Base-by-base conservation (phyloP, 2,888 invertebrate genomes). In the Folsomia candida region DNA sequence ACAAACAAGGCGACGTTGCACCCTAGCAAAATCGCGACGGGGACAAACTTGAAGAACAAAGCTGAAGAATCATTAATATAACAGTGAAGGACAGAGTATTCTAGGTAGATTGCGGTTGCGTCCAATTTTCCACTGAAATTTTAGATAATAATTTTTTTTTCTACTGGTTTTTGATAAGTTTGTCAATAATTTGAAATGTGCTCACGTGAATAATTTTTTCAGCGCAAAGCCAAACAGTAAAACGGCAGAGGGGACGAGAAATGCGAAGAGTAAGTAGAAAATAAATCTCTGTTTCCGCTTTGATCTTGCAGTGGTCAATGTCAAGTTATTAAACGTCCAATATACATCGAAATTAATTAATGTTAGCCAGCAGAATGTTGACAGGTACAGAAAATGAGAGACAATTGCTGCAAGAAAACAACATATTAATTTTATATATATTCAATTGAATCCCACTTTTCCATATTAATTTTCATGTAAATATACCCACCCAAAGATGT, bases 291-390 rank as follows among this genome's bases (percentile, higher is more conserved):
- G 25, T 25, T 47, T 71, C n/a, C 70, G 65, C 60, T 69, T 74
- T 4, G 69, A 68, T 14, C 47, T 59, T 2, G 24, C 29, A n/a
- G 65, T 20, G 22, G 69, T 74, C 2, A 74, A 64, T 22, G 69
- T 72, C 24, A 72, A 47, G 20, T 68, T 70, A 66, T 68, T 72
- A 51, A 76, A 76, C 14, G 70, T 74, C 24, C 62, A 67, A 27
- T 70, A 77, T 24, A 77, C 67, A 47, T 77, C 77, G 24, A 72
- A 72, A 59, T 65, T 69, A 14, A 75, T 75, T 0, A 77, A 51
- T 1, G 75, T 70, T 0, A 77, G 64, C 77, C 77, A 77, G 24
- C 61, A 73, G 3, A 69, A 71, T 6, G 70, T 60, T 20, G 62
- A 71, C 28, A 77, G 24, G 63, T 69, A 73, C 14, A 73, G 64